Conservation (phyloP, 2,797 vertebrate species). For the Taeniopygia guttata region DNA sequence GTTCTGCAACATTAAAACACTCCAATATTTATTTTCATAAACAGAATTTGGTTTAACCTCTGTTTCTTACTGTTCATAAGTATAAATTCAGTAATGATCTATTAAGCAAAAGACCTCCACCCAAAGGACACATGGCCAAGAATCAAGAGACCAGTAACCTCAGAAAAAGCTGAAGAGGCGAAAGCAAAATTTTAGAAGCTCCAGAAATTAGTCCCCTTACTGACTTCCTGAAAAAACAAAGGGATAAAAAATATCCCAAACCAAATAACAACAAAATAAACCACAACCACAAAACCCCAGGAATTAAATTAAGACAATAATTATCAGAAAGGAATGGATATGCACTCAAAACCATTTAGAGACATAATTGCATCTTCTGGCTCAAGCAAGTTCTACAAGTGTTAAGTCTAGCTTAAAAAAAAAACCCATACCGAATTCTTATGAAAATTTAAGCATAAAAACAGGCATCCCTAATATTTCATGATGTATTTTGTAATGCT, state of each 20-base stretch:
- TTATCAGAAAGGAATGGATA: neutral
- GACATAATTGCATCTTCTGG: neutral
- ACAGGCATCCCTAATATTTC: neutral
- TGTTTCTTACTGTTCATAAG: neutral
- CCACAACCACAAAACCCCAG: neutral
- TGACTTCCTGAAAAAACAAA: neutral
- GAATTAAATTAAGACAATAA: neutral
- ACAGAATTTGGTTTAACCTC: neutral
- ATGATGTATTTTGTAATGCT: neutral
- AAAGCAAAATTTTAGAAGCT: neutral
- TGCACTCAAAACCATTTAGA: neutral
- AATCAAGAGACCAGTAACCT: neutral
- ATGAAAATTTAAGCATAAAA: neutral
- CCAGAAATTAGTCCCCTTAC: neutral
- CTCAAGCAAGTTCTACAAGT: neutral
- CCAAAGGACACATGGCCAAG: neutral
- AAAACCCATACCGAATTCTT: neutral
- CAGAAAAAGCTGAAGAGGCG: neutral
- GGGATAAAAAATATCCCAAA: neutral
- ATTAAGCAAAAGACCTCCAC: neutral
- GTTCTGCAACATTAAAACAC: neutral
- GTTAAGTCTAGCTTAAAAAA: neutral
- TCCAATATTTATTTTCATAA: neutral
- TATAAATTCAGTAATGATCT: neutral
- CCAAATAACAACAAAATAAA: neutral